Percentiles rank a stretch among this genome's conserved stretches.
Conservation (phyloP, 30 jellyfish, hydroid and myxozoan genomes). For the Pelagia noctiluca region DNA sequence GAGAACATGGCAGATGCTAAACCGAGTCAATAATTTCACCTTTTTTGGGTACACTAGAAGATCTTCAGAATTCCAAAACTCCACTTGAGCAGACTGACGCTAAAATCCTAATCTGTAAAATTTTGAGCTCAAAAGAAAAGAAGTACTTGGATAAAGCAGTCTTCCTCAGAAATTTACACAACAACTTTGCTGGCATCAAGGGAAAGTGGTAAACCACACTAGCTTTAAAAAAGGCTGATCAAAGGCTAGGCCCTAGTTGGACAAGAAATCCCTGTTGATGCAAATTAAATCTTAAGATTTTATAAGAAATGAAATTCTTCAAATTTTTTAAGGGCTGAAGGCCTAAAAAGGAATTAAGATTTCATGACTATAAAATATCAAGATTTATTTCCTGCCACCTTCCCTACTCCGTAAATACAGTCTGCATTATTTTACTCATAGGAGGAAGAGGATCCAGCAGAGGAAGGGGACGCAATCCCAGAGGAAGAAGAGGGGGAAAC, state of each 20-base stretch:
- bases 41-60: not conserved
- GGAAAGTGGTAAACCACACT: not conserved
- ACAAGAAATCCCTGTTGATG: not conserved
- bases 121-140: not conserved
- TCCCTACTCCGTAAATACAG: not conserved
- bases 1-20: not conserved
- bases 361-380: not conserved
- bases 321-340: not conserved
- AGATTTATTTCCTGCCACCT: not conserved
- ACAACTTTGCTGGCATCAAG: not conserved
- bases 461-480: not conserved
- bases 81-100: not conserved
- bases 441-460: slow-evolving; percentile 5
- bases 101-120: not conserved
- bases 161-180: slow-evolving; percentile 1
- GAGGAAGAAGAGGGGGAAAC: slow-evolving; percentile 9
- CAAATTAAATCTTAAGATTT: not conserved
- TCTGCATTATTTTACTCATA: not conserved
- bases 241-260: not conserved
- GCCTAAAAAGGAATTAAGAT: not conserved
- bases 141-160: not conserved
- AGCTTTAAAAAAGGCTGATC: slow-evolving; percentile 1
- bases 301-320: not conserved
- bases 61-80: not conserved
- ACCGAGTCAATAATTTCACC: not conserved